Conservation (phyloP, 2,797 vertebrate species). For the Limnodromus scolopaceus region DNA sequence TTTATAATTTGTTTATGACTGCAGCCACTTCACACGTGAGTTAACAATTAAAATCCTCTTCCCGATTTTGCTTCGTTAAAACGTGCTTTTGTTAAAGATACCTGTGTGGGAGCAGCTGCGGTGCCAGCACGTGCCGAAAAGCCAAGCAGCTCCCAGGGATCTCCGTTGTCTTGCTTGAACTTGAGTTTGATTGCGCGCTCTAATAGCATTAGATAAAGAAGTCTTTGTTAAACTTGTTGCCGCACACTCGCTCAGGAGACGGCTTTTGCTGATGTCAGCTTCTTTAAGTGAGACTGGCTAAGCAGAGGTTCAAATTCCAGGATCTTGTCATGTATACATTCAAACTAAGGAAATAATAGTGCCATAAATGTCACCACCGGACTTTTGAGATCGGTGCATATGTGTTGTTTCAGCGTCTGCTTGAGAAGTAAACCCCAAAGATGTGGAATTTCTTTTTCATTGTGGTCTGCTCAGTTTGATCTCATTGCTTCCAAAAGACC, state of each 20-base stretch:
- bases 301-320: not conserved
- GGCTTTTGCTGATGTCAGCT: not conserved
- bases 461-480: not conserved
- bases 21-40: rapidly evolving
- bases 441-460: not conserved
- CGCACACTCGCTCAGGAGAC: not conserved
- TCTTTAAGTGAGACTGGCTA: not conserved
- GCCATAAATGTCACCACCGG: not conserved
- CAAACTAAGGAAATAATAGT: not conserved
- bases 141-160: not conserved
- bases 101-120: not conserved
- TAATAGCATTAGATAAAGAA: constrained; percentile 26
- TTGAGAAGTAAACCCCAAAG: not conserved
- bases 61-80: not conserved
- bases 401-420: not conserved
- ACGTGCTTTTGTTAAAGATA: not conserved
- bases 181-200: not conserved
- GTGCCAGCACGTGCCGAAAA: not conserved
- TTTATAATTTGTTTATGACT: not conserved
- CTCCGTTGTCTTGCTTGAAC: not conserved
- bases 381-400: not conserved
- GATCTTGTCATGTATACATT: not conserved
- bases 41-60: not conserved
- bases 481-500: not conserved
- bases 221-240: constrained; percentile 25